Evolutionary conservation across 2,113 vertebrate genomes (phyloP).

Genomic region (Variabilichromis moorii): DNA sequence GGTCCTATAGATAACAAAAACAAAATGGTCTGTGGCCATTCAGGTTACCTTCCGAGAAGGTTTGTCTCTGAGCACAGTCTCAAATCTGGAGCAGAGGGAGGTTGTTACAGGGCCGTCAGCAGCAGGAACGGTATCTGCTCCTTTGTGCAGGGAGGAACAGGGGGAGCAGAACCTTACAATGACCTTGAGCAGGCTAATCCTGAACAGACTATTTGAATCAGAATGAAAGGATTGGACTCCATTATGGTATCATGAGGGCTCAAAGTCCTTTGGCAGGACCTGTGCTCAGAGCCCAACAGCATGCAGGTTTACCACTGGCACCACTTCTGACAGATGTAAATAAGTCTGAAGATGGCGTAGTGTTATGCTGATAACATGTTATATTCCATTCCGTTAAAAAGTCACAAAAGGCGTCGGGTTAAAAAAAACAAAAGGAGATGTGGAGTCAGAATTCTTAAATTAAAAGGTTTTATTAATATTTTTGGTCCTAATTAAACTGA

Average conservation of each 20-base stretch:
- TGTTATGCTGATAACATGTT: background rate
- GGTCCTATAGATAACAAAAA: background rate
- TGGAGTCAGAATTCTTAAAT: background rate
- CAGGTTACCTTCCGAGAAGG: background rate
- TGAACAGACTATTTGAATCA: background rate
- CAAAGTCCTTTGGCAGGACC: background rate
- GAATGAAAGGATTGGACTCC: background rate
- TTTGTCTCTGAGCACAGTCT: background rate
- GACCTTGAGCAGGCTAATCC: background rate
- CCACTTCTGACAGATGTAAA: background rate
- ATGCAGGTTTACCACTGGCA: background rate
- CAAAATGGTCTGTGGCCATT: rapidly evolving
- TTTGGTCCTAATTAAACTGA: background rate
- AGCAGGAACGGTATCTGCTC: background rate
- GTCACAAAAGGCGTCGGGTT: background rate
- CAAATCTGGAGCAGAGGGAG: background rate
- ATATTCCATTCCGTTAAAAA: background rate
- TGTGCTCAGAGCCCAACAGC: background rate
- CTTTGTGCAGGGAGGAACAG: background rate
- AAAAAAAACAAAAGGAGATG: rapidly evolving
- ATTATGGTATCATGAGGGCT: rapidly evolving
- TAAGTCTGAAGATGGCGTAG: background rate
- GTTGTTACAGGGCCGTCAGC: background rate
- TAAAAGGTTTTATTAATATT: background rate
- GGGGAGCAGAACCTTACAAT: background rate